Evolutionary conservation across 2,888 invertebrate genomes (phyloP).

Genomic region (Cylindroiulus punctatus): DNA sequence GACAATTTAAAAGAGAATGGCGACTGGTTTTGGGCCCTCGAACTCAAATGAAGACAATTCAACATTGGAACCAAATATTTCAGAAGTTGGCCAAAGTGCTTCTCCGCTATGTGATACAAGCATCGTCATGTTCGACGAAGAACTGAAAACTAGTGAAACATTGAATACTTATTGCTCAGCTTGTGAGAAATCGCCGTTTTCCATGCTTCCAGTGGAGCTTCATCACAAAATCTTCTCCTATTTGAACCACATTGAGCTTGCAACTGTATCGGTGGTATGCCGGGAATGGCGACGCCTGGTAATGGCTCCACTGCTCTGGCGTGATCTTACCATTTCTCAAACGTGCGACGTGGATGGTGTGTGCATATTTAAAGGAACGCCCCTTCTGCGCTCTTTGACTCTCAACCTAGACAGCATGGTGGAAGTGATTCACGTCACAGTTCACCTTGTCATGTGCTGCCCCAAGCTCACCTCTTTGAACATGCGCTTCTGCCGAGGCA

Average conservation of each 20-base stretch:
- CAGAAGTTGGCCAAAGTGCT: slow-evolving; percentile 8
- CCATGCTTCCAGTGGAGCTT: slow-evolving; percentile 5
- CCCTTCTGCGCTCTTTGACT: not conserved
- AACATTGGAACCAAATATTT: not conserved
- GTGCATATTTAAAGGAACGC: slow-evolving; percentile 6
- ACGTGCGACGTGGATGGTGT: not conserved
- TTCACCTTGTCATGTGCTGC: slow-evolving; percentile 48
- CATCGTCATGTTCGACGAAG: not conserved
- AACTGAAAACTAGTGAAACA: not conserved
- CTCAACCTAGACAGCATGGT: not conserved
- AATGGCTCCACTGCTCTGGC: slow-evolving; percentile 7
- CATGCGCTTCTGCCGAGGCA: slow-evolving; percentile 53
- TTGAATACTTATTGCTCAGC: not conserved
- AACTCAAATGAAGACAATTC: not conserved
- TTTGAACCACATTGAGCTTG: slow-evolving; percentile 15
- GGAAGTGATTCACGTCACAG: slow-evolving; percentile 24
- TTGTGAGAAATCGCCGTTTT: not conserved
- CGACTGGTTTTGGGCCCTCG: not conserved
- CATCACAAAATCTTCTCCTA: slow-evolving; percentile 37
- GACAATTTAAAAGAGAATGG: slow-evolving; percentile 1
- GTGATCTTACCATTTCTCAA: not conserved
- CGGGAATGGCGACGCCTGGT: slow-evolving; percentile 1
- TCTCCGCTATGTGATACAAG: slow-evolving; percentile 11
- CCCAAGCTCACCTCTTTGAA: not conserved
- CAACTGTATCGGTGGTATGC: not conserved